Conservation (phyloP, 2,797 vertebrate species). For the Etheostoma perlongum region DNA sequence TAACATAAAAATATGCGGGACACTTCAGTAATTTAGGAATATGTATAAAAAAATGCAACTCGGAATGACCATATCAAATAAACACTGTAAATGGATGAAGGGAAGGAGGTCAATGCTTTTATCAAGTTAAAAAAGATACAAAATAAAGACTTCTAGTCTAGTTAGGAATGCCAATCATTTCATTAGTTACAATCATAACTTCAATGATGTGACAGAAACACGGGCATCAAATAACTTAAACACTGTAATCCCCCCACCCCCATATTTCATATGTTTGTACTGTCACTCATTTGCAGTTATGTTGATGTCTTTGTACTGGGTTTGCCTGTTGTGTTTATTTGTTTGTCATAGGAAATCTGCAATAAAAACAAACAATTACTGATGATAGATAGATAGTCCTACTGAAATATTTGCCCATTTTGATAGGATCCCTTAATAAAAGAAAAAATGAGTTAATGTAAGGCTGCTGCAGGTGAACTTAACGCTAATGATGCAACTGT, state of each 20-base stretch:
- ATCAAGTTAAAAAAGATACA: background rate
- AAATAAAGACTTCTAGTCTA: background rate
- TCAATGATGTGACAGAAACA: background rate
- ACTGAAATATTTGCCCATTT: background rate
- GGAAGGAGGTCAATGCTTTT: background rate
- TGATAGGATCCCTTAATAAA: background rate
- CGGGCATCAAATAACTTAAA: too few species aligned
- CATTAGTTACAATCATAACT: background rate
- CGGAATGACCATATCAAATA: background rate
- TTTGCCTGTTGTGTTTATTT: too few species aligned
- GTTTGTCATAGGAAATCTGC: too few species aligned
- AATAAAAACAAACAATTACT: too few species aligned
- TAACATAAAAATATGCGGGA: background rate
- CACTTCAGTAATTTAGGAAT: background rate
- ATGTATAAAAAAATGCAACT: background rate
- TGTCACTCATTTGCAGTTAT: too few species aligned
- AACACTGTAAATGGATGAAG: background rate
- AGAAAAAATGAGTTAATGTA: background rate
- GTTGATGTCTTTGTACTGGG: too few species aligned
- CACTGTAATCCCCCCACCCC: too few species aligned
- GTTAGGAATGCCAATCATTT: background rate
- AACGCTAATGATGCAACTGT: background rate
- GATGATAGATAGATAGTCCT: background rate
- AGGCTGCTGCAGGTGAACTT: background rate
- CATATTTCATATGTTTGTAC: too few species aligned